phyloP scores from a whole-genome alignment of 1,140 invertebrate species.

The Mesaphorura yosii region DNA sequence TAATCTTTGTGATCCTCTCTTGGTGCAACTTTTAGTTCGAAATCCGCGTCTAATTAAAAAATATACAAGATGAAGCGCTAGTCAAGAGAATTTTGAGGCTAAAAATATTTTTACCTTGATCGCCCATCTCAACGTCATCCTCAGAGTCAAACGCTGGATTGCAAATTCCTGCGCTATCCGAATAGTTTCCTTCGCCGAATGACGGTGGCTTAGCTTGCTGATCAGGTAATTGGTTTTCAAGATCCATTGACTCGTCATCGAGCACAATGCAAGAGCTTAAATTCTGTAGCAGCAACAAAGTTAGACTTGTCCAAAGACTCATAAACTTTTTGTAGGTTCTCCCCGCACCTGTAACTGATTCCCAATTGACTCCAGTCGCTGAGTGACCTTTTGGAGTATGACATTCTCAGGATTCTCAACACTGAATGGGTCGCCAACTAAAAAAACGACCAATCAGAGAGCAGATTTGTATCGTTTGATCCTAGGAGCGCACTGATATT shows the following conservation, averaged over 20 bases:
- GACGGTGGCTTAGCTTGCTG: not conserved
- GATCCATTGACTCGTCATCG: constrained; percentile 14
- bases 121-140: no score
- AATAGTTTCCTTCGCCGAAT: not conserved
- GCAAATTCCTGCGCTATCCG: constrained; percentile 19
- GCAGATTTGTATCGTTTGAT: no score
- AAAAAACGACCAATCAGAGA: no score
- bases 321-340: not conserved
- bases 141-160: constrained; percentile 30
- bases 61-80: no score
- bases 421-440: constrained; percentile 24
- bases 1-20: no score
- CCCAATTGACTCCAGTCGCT: constrained; percentile 24
- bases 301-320: not conserved
- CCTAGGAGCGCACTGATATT: no score
- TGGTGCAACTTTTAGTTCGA: no score
- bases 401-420: constrained; percentile 22
- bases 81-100: no score
- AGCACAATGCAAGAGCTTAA: constrained; percentile 28
- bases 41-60: no score
- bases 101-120: no score
- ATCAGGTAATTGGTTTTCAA: not conserved
- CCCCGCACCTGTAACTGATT: constrained; percentile 26
- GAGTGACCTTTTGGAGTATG: constrained; percentile 21
- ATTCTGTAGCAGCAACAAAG: constrained; percentile 15